Base-by-base conservation (phyloP, 2,113 vertebrate species). In the Cercocebus atys region DNA sequence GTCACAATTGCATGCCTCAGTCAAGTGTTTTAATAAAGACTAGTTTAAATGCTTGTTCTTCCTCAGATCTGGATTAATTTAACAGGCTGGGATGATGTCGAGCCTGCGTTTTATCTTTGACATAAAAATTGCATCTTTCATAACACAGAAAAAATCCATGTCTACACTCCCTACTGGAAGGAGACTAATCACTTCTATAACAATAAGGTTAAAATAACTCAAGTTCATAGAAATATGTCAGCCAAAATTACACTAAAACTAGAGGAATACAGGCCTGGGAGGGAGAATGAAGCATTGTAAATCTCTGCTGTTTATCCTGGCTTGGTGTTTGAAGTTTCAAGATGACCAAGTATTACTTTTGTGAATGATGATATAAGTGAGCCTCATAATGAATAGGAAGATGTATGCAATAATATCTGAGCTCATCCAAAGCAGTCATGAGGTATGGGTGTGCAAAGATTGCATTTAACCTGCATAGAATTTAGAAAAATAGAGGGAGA, bases 1-100 rank as follows among this genome's bases (percentile, higher is more conserved):
- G 94, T 93, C 94, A 92, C 94, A 76, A 61, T 30, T 92, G 50
- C 38, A 96, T 70, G 68, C 68, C 61, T 10, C 52, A 98, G 95
- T 95, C 52, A 95, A 96, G 93, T 27, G 87, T 3, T 72, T 93
- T 82, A 89, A 45, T 45, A 88, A 83, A 97, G 87, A 22, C 78
- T 94, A 66, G 50, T 94, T 97, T 83, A 97, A 96, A 98, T 59
- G 91, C 16, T 3, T 61, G 27, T 6, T 61, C 68, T 88, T 61
- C 75, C 93, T 93, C 17, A 95, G 86, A 84, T 50, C 35, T 96
- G 82, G 7, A 73, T 66, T 30, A 95, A 84, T 59, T 72, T 78
- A 68, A 85, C 47, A 91, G 82, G 59, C 84, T 92, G 88, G 40
- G 86, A 79, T 2, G 89, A 88, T 47, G 94, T 68, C 23, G 81